phyloP scores from a whole-genome alignment of 2,113 vertebrate genomes.

The Stigmatopora argus region DNA sequence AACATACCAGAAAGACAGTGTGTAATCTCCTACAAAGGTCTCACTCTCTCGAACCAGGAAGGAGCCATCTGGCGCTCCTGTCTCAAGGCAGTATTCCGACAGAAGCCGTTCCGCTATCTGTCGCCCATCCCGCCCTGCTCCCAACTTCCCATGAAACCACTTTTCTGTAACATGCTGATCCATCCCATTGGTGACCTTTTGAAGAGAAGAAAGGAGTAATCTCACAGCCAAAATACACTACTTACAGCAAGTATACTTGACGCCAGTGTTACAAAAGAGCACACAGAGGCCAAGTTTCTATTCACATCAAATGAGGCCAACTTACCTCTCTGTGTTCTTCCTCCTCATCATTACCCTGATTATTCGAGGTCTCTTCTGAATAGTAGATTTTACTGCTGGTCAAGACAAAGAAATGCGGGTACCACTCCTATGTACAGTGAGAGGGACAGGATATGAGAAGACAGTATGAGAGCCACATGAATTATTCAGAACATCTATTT shows the following conservation, averaged over 20 bases:
- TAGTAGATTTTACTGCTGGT: conserved; percentile 98
- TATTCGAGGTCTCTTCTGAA: conserved; percentile 88
- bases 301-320: not conserved
- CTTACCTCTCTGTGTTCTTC: conserved; percentile 94
- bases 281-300: not conserved
- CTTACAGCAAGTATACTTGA: not conserved
- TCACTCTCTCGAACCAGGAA: conserved; percentile 97
- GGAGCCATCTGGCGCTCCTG: conserved; percentile 88
- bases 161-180: conserved; percentile 92
- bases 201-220: not conserved
- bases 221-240: not conserved
- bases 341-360: conserved; percentile 91
- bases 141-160: conserved; percentile 96
- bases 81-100: conserved; percentile 91
- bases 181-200: conserved; percentile 79
- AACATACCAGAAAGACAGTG: conserved; percentile 92
- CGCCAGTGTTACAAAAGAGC: not conserved
- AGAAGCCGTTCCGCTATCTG: conserved; percentile 92
- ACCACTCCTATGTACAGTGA: conserved; percentile 82
- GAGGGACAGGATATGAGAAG: not conserved
- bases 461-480: conserved; percentile 13
- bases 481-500: conserved; percentile 32
- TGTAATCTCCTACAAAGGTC: conserved; percentile 96
- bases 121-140: conserved; percentile 88
- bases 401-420: conserved; percentile 96